Base-by-base conservation (phyloP, 2,113 vertebrate species). In the Leptocoma aspasia region DNA sequence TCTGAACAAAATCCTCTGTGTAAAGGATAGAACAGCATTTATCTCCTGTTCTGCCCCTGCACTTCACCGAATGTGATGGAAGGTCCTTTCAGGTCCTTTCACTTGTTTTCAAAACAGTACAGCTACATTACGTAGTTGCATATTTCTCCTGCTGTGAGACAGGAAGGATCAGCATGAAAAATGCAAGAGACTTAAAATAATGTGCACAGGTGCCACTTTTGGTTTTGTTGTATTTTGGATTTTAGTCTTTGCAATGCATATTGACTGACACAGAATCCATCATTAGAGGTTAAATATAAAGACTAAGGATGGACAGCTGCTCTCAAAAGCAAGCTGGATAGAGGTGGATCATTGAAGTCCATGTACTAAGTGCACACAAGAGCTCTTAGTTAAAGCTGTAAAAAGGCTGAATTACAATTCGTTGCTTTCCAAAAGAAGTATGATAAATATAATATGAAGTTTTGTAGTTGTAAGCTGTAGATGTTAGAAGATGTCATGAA, bases 191-290 rank as follows among this genome's bases (percentile, higher is more conserved):
- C 15, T 87, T 71, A 30, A 57, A 33, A 23, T 57, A 50, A 28
- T 31, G 61, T 63, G 45, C 37, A 31, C 2, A 1, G 20, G 16
- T 44, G 13, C 28, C 16, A 5, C 66, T 44, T 70, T 14, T 33
- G 31, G 18, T 13, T 61, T 68, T 68, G 30, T 35, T 68, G 54
- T 21, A 26, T 42, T 65, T 59, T 59, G 33, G 19, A 18, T 77
- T 77, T 56, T 42, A 21, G 10, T 47, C 27, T 15, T 14, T 41
- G 21, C 17, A 66, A 18, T 15, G 8, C 0, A 0, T 60, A 13
- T 37, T 52, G 53, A n/a, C 47, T 30, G 77, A 35, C 2, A 8
- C 49, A 28, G 37, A 21, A 42, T 35, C 22, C 10, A 26, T 44
- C 13, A 2, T 24, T 42, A 31, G 24, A 77, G 23, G 22, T n/a